Evolutionary conservation across 2,113 vertebrate species (phyloP).

Genomic region (Mus pahari): DNA sequence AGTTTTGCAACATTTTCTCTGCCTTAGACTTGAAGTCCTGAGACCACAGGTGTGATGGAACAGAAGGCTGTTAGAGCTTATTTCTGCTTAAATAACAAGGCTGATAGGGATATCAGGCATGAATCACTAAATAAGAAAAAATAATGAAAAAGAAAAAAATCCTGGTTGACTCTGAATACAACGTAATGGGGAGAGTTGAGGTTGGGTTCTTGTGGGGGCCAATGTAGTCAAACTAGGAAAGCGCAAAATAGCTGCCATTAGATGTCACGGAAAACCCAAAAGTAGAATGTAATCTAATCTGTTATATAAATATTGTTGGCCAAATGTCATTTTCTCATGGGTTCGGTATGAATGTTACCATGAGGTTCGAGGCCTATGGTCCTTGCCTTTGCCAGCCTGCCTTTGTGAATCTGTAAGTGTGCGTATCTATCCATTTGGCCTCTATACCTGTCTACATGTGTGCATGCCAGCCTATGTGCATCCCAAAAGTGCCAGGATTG

Average conservation of each 20-base stretch:
- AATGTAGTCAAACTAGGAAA: too few relatives aligned
- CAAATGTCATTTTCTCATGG: neutral
- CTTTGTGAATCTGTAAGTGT: neutral
- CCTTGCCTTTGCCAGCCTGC: neutral
- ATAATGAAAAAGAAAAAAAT: too few relatives aligned
- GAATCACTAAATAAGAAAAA: neutral
- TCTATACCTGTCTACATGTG: neutral
- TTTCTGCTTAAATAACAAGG: neutral
- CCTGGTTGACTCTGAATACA: neutral
- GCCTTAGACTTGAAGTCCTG: neutral
- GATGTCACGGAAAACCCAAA: neutral
- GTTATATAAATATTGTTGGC: neutral
- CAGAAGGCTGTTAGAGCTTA: neutral
- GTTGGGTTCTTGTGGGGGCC: neutral
- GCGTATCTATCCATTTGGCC: neutral
- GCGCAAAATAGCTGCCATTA: neutral
- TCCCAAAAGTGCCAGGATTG: neutral
- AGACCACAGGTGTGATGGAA: neutral
- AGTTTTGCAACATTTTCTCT: too few relatives aligned
- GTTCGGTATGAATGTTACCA: neutral
- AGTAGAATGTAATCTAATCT: neutral
- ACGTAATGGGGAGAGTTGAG: neutral
- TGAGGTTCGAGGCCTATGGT: neutral
- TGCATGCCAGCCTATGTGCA: neutral
- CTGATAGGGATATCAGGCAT: neutral